Percentiles rank a stretch among this genome's conserved stretches.
Conservation (phyloP, 2,113 vertebrate genomes). For the Antennarius striatus region DNA sequence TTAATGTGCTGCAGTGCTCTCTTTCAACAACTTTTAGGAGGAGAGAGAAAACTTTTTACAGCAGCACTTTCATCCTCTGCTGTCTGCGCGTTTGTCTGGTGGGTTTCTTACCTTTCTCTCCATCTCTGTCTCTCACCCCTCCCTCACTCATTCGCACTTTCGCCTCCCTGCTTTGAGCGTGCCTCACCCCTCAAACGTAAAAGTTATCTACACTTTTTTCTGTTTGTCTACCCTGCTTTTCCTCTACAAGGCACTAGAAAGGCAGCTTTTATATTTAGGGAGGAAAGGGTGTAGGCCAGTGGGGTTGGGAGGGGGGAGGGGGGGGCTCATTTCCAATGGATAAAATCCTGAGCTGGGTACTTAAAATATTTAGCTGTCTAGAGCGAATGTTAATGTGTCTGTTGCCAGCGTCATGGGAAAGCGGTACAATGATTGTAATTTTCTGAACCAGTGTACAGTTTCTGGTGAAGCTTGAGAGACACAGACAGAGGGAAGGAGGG, state of each 20-base stretch:
- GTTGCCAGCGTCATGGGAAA: slow-evolving; percentile 87
- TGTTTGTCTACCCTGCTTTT: background rate
- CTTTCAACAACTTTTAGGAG: slow-evolving; percentile 76
- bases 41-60: slow-evolving; percentile 68
- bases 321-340: slow-evolving; percentile 80
- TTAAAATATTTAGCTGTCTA: slow-evolving; percentile 97
- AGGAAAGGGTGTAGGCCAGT: no score
- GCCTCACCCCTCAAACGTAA: slow-evolving; percentile 44
- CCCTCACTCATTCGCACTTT: slow-evolving; percentile 11
- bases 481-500: slow-evolving; percentile 57
- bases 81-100: slow-evolving; percentile 36
- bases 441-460: slow-evolving; percentile 89
- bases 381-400: slow-evolving; percentile 92
- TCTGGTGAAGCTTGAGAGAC: slow-evolving; percentile 68
- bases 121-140: slow-evolving; percentile 30
- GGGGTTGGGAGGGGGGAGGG: slow-evolving; percentile 21
- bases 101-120: slow-evolving; percentile 36
- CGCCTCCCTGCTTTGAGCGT: slow-evolving; percentile 19
- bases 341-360: slow-evolving; percentile 81
- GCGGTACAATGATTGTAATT: slow-evolving; percentile 91
- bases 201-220: slow-evolving; percentile 16
- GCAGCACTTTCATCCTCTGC: slow-evolving; percentile 68
- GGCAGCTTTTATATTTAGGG: background rate
- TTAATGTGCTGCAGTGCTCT: slow-evolving; percentile 75
- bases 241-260: background rate